phyloP scores from a whole-genome alignment of 1,140 invertebrate genomes.

The Choristoneura fumiferana region DNA sequence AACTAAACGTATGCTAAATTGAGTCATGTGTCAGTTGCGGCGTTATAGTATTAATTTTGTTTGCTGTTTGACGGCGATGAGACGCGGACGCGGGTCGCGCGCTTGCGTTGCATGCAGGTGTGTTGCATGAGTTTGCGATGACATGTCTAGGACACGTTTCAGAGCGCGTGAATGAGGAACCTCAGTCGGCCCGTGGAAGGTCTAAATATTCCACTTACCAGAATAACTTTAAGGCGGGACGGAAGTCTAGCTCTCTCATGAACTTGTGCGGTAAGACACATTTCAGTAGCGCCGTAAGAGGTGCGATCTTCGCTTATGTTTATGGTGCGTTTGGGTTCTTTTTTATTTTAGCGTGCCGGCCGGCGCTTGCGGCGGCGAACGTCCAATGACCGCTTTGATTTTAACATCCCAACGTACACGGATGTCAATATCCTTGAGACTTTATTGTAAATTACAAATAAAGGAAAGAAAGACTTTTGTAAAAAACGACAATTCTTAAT shows the following conservation, averaged over 20 bases:
- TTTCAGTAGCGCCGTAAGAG: slow-evolving; percentile 55
- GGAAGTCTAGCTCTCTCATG: slow-evolving; percentile 95
- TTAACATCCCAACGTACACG: neutral
- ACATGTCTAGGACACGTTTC: slow-evolving; percentile 61
- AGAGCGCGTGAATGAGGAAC: slow-evolving; percentile 83
- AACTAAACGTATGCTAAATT: neutral
- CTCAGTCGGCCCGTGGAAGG: slow-evolving; percentile 87
- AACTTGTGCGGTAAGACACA: slow-evolving; percentile 93
- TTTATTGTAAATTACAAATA: too few species aligned
- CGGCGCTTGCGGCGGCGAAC: slow-evolving; percentile 17
- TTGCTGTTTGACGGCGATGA: slow-evolving; percentile 38
- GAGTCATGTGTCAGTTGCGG: slow-evolving; percentile 37
- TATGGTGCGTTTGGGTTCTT: slow-evolving; percentile 58
- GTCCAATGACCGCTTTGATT: neutral
- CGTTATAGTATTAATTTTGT: slow-evolving; percentile 60
- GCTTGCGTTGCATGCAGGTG: slow-evolving; percentile 42
- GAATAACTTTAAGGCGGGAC: slow-evolving; percentile 87
- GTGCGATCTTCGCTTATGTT: slow-evolving; percentile 42
- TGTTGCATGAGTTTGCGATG: slow-evolving; percentile 19
- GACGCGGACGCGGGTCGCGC: slow-evolving; percentile 29
- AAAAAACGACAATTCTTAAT: too few species aligned
- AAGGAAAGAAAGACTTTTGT: too few species aligned
- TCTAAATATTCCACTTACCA: slow-evolving; percentile 90
- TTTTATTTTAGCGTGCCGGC: slow-evolving; percentile 49
- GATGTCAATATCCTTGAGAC: neutral